These are phyloP conservation scores for Eulemur mongoz DNA, from an alignment of 2,797 vertebrate genomes.

Conservation along the genomic window DNA sequence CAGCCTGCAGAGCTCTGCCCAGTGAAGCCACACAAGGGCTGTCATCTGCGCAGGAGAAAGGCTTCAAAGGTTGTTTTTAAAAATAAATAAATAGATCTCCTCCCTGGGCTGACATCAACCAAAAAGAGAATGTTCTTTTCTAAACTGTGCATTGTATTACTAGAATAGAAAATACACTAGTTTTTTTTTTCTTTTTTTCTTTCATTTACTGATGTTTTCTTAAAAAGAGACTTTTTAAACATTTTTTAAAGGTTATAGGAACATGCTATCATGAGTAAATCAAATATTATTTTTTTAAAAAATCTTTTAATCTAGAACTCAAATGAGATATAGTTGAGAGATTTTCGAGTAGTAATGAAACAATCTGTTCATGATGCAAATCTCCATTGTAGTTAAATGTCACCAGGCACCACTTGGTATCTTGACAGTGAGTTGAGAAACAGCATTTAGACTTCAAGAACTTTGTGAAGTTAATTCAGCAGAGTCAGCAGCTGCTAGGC, in stretches of 20 bases:
- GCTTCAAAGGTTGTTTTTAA: background rate
- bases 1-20: background rate
- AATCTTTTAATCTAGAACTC: background rate
- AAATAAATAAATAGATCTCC: background rate
- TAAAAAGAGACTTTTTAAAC: background rate
- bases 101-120: background rate
- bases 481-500: background rate
- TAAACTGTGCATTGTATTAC: background rate
- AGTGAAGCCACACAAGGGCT: background rate
- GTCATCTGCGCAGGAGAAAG: background rate
- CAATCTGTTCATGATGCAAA: background rate
- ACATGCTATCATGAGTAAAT: background rate
- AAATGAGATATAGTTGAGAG: background rate
- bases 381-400: background rate
- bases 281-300: background rate
- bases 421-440: background rate
- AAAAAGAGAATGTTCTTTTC: background rate
- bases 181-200: background rate
- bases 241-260: background rate
- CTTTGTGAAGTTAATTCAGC: background rate
- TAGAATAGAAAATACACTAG: background rate
- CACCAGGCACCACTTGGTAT: background rate
- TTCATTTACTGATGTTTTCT: background rate
- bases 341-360: constrained; percentile 37
- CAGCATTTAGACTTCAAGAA: background rate